Evolutionary conservation across 2,113 vertebrate species (phyloP).

Genomic region (Etheostoma spectabile): DNA sequence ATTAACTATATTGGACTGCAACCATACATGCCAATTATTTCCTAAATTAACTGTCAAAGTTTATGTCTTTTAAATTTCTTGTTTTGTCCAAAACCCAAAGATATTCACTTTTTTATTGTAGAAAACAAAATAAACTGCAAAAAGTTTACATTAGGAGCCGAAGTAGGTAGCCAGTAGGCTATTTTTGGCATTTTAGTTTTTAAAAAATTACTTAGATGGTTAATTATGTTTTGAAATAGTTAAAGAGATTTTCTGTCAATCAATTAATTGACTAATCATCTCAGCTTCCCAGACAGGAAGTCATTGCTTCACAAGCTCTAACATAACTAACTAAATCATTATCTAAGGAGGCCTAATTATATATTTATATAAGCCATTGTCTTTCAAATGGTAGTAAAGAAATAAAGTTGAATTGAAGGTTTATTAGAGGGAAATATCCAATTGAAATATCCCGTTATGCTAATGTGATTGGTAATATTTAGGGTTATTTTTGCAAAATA

Average conservation of each 20-base stretch:
- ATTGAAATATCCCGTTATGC: not conserved
- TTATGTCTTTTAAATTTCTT: no score
- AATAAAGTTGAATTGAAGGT: not conserved
- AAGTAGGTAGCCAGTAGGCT: not conserved
- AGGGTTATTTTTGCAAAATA: not conserved
- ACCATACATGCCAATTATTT: not conserved
- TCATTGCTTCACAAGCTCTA: not conserved
- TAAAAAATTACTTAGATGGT: not conserved
- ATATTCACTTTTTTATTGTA: not conserved
- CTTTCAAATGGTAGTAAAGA: not conserved
- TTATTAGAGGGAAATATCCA: not conserved
- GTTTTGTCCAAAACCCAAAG: not conserved
- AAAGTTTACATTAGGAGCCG: no score
- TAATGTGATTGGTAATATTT: not conserved
- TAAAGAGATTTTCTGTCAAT: not conserved
- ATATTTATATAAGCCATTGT: no score
- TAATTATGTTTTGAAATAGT: not conserved
- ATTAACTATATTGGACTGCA: not conserved
- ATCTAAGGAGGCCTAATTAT: no score
- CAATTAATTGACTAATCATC: not conserved
- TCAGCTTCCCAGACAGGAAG: not conserved
- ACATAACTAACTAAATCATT: not conserved
- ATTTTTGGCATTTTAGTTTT: not conserved
- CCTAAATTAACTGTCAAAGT: not conserved
- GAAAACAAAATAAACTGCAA: not conserved